phyloP scores from a whole-genome alignment of 2,888 invertebrate genomes.

The Drosophila subsilvestris region DNA sequence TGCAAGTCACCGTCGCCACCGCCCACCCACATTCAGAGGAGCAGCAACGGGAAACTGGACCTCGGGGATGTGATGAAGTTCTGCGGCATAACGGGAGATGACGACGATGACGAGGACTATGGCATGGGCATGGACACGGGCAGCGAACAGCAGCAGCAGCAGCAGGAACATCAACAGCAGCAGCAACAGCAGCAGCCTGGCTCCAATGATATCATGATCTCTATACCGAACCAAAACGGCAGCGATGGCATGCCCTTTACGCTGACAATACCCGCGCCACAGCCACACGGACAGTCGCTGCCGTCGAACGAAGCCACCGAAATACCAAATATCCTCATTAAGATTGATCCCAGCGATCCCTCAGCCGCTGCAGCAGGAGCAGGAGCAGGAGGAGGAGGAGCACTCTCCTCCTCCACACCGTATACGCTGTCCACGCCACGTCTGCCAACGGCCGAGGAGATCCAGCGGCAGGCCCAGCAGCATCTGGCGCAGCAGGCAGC shows the following conservation, averaged over 20 bases:
- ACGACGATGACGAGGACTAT: conserved; percentile 87
- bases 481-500: conserved; percentile 80
- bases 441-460: conserved; percentile 83
- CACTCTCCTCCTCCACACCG: conserved; percentile 70
- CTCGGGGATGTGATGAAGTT: conserved; percentile 90
- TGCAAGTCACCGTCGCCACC: conserved; percentile 68
- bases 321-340: conserved; percentile 83
- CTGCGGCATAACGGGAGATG: conserved; percentile 89
- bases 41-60: conserved; percentile 86
- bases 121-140: conserved; percentile 71
- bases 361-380: conserved; percentile 44
- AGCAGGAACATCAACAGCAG: conserved; percentile 24
- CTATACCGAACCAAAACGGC: conserved; percentile 83
- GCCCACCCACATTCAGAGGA: conserved; percentile 75
- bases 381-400: conserved; percentile 40
- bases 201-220: conserved; percentile 83
- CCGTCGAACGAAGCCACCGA: conserved; percentile 69
- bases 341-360: conserved; percentile 83
- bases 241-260: conserved; percentile 83
- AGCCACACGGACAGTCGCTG: conserved; percentile 43
- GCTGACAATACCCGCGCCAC: conserved; percentile 82
- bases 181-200: conserved; percentile 44
- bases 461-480: conserved; percentile 81
- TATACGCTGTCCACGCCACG: conserved; percentile 84
- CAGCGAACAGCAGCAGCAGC: conserved; percentile 18